Evolutionary conservation across 2,113 vertebrate genomes (phyloP).

Genomic region (Garra rufa): DNA sequence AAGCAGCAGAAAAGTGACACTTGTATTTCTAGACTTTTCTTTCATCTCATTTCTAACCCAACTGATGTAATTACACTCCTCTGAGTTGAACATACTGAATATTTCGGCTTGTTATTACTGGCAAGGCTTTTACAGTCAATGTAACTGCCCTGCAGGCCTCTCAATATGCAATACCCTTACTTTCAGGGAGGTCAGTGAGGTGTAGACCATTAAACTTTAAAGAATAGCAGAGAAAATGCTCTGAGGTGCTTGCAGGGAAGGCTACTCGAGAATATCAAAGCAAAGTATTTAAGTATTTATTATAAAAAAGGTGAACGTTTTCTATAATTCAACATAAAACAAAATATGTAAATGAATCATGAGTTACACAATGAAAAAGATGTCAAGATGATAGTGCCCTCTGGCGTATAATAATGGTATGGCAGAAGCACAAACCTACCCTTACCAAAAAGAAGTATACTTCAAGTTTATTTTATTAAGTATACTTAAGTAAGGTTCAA

Average conservation of each 20-base stretch:
- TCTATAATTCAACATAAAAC: neutral
- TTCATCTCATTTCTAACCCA: neutral
- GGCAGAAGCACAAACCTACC: neutral
- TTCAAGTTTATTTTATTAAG: no score
- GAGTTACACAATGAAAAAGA: neutral
- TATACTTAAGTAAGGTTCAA: no score
- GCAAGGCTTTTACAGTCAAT: neutral
- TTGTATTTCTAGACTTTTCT: neutral
- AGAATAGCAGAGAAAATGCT: no score
- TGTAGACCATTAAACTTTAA: neutral
- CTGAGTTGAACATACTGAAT: neutral
- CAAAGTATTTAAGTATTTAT: no score
- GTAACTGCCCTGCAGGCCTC: neutral
- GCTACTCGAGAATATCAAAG: no score
- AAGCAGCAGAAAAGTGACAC: neutral
- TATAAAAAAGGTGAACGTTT: neutral
- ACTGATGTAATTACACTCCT: neutral
- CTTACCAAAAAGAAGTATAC: no score
- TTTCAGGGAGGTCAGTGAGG: neutral
- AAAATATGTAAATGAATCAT: neutral
- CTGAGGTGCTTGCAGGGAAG: no score
- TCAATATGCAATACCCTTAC: neutral
- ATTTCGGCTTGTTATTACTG: neutral
- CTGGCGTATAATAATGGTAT: neutral
- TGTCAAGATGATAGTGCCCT: neutral